phyloP scores from a whole-genome alignment of 2,888 invertebrate species.

The Oasisia sp. region DNA sequence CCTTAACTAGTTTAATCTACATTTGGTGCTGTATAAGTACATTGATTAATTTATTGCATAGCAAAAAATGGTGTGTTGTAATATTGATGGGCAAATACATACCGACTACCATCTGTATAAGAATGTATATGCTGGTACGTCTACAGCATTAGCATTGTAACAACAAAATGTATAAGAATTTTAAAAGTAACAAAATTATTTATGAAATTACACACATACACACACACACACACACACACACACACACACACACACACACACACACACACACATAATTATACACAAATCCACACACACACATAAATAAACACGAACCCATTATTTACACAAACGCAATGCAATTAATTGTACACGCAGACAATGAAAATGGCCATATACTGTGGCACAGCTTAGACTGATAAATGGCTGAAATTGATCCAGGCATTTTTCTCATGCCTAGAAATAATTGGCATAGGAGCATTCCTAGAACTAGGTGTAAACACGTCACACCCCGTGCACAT shows the following conservation, averaged over 20 bases:
- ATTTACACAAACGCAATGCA: slow-evolving; percentile 2
- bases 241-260: background rate
- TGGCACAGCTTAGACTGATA: background rate
- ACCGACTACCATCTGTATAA: too few species aligned
- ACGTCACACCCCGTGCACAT: background rate
- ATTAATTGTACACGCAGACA: background rate
- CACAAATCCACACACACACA: background rate
- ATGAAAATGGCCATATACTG: background rate
- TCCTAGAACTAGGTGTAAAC: slow-evolving; percentile 1
- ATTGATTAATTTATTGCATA: too few species aligned
- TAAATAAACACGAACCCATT: background rate
- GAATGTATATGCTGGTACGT: too few species aligned
- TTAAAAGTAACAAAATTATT: too few species aligned
- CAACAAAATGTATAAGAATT: too few species aligned
- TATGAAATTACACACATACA: too few species aligned
- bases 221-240: too few species aligned
- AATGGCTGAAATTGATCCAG: background rate
- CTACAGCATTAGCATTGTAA: too few species aligned
- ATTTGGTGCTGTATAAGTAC: too few species aligned
- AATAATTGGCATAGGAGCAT: background rate
- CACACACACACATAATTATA: background rate
- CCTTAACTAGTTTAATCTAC: too few species aligned
- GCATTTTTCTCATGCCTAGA: slow-evolving; percentile 10
- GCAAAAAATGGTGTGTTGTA: too few species aligned
- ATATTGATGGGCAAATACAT: too few species aligned